phyloP scores from a whole-genome alignment of 2,797 vertebrate species.

The Crenichthys baileyi region DNA sequence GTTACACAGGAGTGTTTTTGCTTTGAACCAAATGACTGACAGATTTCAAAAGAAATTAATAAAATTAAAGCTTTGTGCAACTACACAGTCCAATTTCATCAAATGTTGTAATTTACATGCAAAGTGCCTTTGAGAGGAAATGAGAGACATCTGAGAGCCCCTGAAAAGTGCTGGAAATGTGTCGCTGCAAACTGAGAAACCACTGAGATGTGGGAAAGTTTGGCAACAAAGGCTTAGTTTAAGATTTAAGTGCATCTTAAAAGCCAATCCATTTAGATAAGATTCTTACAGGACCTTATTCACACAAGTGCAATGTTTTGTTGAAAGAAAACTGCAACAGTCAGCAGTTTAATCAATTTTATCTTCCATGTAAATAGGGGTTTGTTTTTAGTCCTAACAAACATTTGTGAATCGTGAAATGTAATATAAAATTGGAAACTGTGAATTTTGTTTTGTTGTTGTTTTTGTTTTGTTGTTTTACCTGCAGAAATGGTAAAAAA shows the following conservation, averaged over 20 bases:
- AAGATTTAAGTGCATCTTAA: slow-evolving; percentile 13
- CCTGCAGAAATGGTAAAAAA: slow-evolving; percentile 14
- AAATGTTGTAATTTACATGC: slow-evolving; percentile 26
- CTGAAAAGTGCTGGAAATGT: slow-evolving; percentile 5
- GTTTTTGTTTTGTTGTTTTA: background rate
- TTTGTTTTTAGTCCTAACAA: slow-evolving; percentile 4
- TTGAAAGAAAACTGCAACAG: slow-evolving; percentile 9
- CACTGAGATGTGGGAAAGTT: slow-evolving; percentile 18
- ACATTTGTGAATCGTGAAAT: background rate
- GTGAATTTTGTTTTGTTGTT: background rate
- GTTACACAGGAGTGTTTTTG: slow-evolving; percentile 7
- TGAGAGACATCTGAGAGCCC: slow-evolving; percentile 15
- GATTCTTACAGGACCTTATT: background rate
- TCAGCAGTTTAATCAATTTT: slow-evolving; percentile 18
- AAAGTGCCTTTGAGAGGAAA: slow-evolving; percentile 26
- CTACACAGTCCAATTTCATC: slow-evolving; percentile 21
- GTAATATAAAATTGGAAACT: background rate
- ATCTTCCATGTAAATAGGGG: slow-evolving; percentile 9
- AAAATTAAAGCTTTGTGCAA: slow-evolving; percentile 18
- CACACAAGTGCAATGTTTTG: background rate
- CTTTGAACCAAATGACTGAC: slow-evolving; percentile 9
- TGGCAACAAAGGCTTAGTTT: slow-evolving; percentile 5
- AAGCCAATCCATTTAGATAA: slow-evolving; percentile 1
- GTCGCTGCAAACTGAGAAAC: slow-evolving; percentile 5
- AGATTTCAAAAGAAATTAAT: slow-evolving; percentile 1